Evolutionary conservation across 2,888 invertebrate species (phyloP), one percentile per base, ranked within the genome.

Genomic region (Torymus aiolomorphi): DNA sequence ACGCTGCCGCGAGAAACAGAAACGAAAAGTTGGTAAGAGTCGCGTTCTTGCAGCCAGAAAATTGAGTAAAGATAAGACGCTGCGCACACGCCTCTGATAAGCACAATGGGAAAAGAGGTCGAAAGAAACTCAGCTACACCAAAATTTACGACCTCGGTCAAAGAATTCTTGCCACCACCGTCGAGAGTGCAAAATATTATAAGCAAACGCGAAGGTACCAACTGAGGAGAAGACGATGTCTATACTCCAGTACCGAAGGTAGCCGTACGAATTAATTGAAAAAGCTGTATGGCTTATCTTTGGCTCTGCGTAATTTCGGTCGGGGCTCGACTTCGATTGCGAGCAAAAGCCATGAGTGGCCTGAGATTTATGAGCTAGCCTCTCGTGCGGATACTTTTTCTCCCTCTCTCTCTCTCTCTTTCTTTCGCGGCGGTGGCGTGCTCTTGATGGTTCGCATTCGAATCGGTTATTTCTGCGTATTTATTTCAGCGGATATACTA

Each of bases 61-160:
- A 70, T 76, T 51, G 61, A 75, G 71, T 56, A 69, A 63, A 70
- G 69, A 76, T 51, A 76, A 51, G 42, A 20, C 31, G 16, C 71
- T 24, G 5, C 51, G 49, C 16, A 24, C 65, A 8, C 8, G 54
- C n/a, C 61, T 10, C 18, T 62, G 76, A 76, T 59, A 76, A 70
- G 62, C 70, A 70, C 54, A 51, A 54, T 42, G 31, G 13, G 49
- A 24, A 49, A 56, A 54, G 63, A n/a, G 56, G 49, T 57, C n/a
- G 24, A 18, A 59, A 49, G 8, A 24, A 13, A 51, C 10, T n/a
- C n/a, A n/a, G n/a, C 2, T 8, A 56, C 63, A 24, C 2, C 8
- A 12, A 56, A 67, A 76, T 76, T 75, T 69, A 76, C 69, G 31
- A 52, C n/a, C 16, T 51, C 14, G 67, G 31, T 18, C 42, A 59